Base-by-base conservation (phyloP, 2,797 vertebrate genomes). In the Remorina albescens region DNA sequence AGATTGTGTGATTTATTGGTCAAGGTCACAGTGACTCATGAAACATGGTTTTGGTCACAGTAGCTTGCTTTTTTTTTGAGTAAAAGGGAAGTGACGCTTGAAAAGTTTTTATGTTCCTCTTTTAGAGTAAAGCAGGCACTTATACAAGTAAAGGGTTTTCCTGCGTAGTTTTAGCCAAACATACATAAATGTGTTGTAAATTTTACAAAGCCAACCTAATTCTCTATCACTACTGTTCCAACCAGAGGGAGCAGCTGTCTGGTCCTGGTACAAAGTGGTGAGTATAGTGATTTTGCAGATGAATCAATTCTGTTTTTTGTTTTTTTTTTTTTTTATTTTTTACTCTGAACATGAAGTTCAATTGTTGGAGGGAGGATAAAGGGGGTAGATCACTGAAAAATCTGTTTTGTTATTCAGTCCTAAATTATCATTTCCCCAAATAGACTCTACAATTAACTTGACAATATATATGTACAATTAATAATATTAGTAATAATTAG, bases 261-360 rank as follows among this genome's bases (percentile, higher is more conserved):
- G 4, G 23, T 30, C 59, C 26, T 5, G 28, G 19, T 25, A 19
- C 11, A 2, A 25, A 59, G 46, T 39, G 76, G 79, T 87, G 70
- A 87, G 80, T 81, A 44, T 53, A 37, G 37, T 46, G 32, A 23
- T 67, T 47, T 60, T 67, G 79, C 75, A 75, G 4, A 34, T 25
- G 23, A 4, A 49, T 0, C 1, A 36, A 56, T 46, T 66, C 50
- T 54, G 19, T 75, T 73, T 76, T n/a, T n/a, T n/a, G n/a, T n/a
- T n/a, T n/a, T n/a, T n/a, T n/a, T n/a, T n/a, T n/a, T n/a, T n/a
- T n/a, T n/a, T n/a, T n/a, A n/a, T n/a, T n/a, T 84, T 74, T 74
- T 0, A 8, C 68, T 61, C 12, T 28, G 18, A 67, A 64, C 64
- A 74, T 0, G n/a, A 19, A 60, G 21, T 55, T 51, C 16, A 5